These are phyloP conservation scores for Dendrolimus kikuchii DNA, from an alignment of 1,140 invertebrate species.

Conservation along the genomic window DNA sequence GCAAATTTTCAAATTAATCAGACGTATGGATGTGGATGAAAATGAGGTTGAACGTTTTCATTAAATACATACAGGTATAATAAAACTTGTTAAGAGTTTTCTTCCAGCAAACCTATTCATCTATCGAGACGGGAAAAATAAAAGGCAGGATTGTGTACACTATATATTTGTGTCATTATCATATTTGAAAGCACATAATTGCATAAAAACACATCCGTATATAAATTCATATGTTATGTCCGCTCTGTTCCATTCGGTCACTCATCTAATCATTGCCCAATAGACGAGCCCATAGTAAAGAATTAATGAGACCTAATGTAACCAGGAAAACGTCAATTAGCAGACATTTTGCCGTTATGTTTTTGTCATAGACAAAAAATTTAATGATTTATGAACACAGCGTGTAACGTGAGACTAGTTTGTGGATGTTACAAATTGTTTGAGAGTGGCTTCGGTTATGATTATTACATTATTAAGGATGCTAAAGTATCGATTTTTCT, in stretches of 20 bases:
- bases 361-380: constrained; percentile 28
- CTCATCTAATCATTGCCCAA: constrained; percentile 8
- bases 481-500: no score
- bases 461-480: constrained; percentile 17
- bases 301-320: constrained; percentile 20
- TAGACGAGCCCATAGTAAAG: constrained; percentile 13
- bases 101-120: no score
- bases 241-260: background rate
- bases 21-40: no score
- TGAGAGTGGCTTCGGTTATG: constrained; percentile 23
- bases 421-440: constrained; percentile 56
- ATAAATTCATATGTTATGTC: background rate
- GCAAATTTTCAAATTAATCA: no score
- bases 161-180: no score
- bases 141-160: no score
- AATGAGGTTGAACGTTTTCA: no score
- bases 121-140: no score
- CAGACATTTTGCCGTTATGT: constrained; percentile 47
- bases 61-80: no score
- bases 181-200: no score
- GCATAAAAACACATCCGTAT: no score
- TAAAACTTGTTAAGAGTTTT: no score
- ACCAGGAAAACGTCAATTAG: constrained; percentile 59
- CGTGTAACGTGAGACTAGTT: constrained; percentile 43
- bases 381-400: constrained; percentile 46